Conservation (phyloP, 2,797 vertebrate species). For the Aselliscus stoliczkanus region DNA sequence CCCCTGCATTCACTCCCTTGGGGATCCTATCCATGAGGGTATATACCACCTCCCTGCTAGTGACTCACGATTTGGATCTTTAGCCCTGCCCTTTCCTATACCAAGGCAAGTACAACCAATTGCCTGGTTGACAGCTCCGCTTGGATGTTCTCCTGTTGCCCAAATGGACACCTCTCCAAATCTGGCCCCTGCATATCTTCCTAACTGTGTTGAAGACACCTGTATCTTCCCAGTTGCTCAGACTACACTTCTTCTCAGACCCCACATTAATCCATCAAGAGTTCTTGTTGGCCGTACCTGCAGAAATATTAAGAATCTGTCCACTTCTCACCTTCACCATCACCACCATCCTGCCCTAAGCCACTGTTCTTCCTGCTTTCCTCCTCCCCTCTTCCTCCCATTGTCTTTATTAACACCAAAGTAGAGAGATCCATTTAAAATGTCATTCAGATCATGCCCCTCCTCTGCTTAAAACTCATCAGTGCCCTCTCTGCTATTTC, state of each 20-base stretch:
- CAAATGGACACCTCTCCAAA: too few species aligned
- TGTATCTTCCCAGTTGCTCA: neutral
- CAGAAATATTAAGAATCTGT: neutral
- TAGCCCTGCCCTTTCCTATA: neutral
- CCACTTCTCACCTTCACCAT: too few species aligned
- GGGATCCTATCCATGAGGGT: neutral
- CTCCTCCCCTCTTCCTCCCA: neutral
- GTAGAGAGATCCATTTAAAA: neutral
- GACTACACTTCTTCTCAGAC: neutral
- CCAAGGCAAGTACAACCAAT: neutral
- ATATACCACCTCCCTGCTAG: neutral
- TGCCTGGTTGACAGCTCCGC: neutral
- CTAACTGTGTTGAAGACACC: too few species aligned
- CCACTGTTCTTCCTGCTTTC: neutral
- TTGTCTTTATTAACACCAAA: accelerated
- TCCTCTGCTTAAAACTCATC: neutral
- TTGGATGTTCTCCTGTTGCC: neutral
- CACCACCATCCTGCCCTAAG: too few species aligned
- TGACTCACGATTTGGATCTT: neutral
- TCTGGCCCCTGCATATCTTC: neutral
- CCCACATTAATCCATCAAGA: neutral
- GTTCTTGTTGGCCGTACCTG: neutral
- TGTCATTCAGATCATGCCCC: neutral
- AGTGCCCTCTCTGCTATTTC: neutral
- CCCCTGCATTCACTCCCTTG: neutral